Base-by-base conservation (phyloP, 2,797 vertebrate genomes). In the Thripadectes ignobilis region DNA sequence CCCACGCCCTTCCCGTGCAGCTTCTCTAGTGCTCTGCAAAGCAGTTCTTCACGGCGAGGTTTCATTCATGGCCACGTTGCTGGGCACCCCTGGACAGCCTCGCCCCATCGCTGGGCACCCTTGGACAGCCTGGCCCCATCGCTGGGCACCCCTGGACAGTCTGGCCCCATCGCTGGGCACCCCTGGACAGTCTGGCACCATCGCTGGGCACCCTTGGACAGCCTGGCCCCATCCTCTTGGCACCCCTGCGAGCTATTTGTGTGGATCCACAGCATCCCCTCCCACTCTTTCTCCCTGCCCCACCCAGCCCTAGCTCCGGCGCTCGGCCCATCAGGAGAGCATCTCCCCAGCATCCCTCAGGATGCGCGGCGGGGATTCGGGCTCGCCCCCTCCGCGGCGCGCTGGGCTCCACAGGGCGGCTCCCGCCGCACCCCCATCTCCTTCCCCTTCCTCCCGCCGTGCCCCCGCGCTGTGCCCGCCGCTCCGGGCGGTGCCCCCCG, bases 31-130 rank as follows among this genome's bases (percentile, higher is more conserved):
- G 59, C 52, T 46, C n/a, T 34, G 20, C n/a, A 34, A 34, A 51
- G 6, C 46, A 55, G 20, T 22, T n/a, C 19, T 19, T 32, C 69
- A 7, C 3, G 2, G 0, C 3, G 36, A 3, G 32, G 13, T 4
- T 49, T 9, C 27, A 41, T 41, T 36, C 23, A 27, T 0, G 55
- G 48, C 14, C 34, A 4, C 9, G 29, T 1, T 7, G 13, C 39
- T 20, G 75, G 6, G 43, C 43, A 43, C 30, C 74, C 3, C 46
- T 24, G 46, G 43, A 45, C 9, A 45, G 43, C 9, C 43, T 45
- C 46, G 39, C 16, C 1, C 5, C 52, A 10, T 12, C 8, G 8
- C 43, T 43, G 43, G 43, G 43, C 18, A 19, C 43, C 7, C 7
- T 17, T 43, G 41, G 18, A 43, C 7, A 43, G 41, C 16, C 41